A percentile compares a stretch with the other conserved stretches of the same genome.
phyloP scores from a whole-genome alignment of 2,888 invertebrate species.

The Caenorhabditis uteleia region DNA sequence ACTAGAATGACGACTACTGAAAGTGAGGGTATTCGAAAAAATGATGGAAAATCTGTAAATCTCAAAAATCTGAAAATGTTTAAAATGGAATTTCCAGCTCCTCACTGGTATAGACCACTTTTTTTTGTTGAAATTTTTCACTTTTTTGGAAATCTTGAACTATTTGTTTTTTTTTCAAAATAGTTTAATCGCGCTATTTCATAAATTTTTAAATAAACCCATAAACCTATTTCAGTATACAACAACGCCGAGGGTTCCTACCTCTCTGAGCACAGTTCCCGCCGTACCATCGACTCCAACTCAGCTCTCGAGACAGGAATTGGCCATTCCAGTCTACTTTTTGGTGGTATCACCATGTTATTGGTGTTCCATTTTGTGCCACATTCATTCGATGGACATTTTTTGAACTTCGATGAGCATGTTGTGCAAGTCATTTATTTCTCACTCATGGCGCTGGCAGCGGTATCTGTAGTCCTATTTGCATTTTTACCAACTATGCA shows the following conservation, averaged over 20 bases:
- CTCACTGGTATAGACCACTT: too few species aligned
- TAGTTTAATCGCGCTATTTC: too few species aligned
- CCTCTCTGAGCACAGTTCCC: slow-evolving; percentile 43
- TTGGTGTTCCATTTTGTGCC: slow-evolving; percentile 36
- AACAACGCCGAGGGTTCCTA: slow-evolving; percentile 44
- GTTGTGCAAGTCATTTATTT: slow-evolving; percentile 38
- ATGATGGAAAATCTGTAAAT: too few species aligned
- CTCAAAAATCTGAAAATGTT: too few species aligned
- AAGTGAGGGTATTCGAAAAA: too few species aligned
- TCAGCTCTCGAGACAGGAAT: slow-evolving; percentile 39
- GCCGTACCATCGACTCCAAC: slow-evolving; percentile 37
- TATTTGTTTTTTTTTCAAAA: too few species aligned
- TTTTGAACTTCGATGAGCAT: slow-evolving; percentile 30
- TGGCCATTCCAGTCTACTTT: slow-evolving; percentile 33
- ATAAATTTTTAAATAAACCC: too few species aligned
- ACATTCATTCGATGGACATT: slow-evolving; percentile 29
- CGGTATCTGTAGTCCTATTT: slow-evolving; percentile 29
- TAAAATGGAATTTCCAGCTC: too few species aligned
- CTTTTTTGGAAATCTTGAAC: too few species aligned
- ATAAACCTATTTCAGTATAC: slow-evolving; percentile 35
- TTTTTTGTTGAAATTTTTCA: too few species aligned
- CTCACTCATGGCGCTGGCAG: slow-evolving; percentile 30
- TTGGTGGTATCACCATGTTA: slow-evolving; percentile 35
- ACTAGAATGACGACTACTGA: too few species aligned
- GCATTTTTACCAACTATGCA: slow-evolving; percentile 37